Conservation (phyloP, 2,888 invertebrate genomes). For the Vannuccia rotundouncinata region DNA sequence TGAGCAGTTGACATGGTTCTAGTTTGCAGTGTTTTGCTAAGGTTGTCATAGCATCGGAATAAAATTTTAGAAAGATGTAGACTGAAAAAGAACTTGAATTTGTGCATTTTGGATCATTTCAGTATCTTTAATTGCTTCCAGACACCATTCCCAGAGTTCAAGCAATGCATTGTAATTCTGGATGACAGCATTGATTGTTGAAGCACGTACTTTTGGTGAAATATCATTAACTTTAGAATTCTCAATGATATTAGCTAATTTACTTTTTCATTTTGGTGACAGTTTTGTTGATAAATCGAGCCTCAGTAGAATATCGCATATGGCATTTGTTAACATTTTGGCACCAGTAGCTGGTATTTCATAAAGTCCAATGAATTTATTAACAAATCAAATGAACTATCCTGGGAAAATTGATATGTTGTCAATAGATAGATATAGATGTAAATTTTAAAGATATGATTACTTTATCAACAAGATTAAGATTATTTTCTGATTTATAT, state of each 20-base stretch:
- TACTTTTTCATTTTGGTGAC: conserved; percentile 8
- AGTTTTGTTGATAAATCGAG: background rate
- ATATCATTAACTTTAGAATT: background rate
- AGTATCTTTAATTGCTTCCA: conserved; percentile 21
- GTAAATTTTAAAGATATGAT: too few species aligned
- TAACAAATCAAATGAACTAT: too few species aligned
- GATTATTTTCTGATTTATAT: too few species aligned
- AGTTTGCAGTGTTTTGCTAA: background rate
- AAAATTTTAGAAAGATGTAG: background rate
- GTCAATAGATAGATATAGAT: too few species aligned
- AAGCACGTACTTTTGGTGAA: conserved; percentile 17
- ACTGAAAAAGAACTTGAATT: background rate
- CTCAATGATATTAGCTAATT: background rate
- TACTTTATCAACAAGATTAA: too few species aligned
- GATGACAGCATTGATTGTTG: conserved; percentile 19
- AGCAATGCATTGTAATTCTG: conserved; percentile 1
- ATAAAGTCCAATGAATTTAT: conserved; percentile 15
- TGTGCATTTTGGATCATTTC: conserved; percentile 1
- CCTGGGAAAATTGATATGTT: too few species aligned
- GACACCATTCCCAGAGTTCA: conserved; percentile 26
- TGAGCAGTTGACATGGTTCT: background rate
- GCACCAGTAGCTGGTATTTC: conserved; percentile 11
- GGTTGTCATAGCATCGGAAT: background rate
- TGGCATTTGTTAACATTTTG: conserved; percentile 14
- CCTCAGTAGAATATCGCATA: background rate